A percentile compares a stretch with the other conserved stretches of the same genome.
phyloP scores from a whole-genome alignment of 2,113 vertebrate species.

The Noturus placidus region DNA sequence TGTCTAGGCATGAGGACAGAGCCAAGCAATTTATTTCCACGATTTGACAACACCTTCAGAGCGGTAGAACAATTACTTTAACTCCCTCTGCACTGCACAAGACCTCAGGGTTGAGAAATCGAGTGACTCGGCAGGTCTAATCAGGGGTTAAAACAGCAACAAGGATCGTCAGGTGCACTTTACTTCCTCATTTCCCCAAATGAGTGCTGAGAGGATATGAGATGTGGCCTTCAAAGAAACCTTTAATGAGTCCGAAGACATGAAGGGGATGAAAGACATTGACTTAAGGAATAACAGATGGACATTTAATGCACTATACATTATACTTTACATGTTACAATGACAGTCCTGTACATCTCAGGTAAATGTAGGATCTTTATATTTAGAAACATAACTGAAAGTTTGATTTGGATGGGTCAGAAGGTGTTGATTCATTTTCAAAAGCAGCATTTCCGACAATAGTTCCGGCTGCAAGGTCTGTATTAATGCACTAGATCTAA shows the following conservation, averaged over 20 bases:
- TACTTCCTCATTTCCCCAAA: slow-evolving; percentile 27
- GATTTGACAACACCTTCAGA: slow-evolving; percentile 66
- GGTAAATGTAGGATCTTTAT: not conserved
- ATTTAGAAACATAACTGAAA: not conserved
- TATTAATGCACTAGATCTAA: not conserved
- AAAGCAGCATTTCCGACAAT: not conserved
- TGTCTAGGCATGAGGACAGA: slow-evolving; percentile 61
- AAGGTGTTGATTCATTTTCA: not conserved
- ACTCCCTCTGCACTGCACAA: slow-evolving; percentile 60
- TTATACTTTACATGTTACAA: not conserved
- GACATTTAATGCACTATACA: not conserved
- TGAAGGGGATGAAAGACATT: slow-evolving; percentile 24
- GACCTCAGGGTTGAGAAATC: slow-evolving; percentile 65
- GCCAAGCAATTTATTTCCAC: slow-evolving; percentile 74
- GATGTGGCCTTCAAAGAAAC: slow-evolving; percentile 35
- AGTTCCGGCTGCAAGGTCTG: not conserved
- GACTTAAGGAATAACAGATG: not conserved
- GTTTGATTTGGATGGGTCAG: not conserved
- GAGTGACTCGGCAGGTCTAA: slow-evolving; percentile 69
- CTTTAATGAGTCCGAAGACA: slow-evolving; percentile 41
- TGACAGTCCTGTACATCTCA: not conserved
- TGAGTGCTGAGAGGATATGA: slow-evolving; percentile 35
- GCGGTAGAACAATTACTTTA: slow-evolving; percentile 72
- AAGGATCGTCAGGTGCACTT: slow-evolving; percentile 34
- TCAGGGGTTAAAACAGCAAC: slow-evolving; percentile 73